These are phyloP conservation scores for Columba guinea DNA, from an alignment of 2,797 vertebrate species.

Conservation along the genomic window DNA sequence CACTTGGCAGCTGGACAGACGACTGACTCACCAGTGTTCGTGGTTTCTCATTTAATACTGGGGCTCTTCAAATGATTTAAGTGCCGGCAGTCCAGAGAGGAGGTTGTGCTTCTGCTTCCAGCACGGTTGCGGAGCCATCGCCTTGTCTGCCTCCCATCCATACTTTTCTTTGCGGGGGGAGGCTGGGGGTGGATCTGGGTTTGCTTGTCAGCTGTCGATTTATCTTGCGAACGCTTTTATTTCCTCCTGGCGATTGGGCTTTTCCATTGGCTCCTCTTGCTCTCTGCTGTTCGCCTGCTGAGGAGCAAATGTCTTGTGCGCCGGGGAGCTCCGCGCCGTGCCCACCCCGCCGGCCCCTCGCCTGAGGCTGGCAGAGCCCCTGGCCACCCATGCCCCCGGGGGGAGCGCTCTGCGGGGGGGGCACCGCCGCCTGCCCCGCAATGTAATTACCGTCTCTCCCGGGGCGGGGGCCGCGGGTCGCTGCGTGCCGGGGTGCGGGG, in stretches of 20 bases:
- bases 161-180: neutral
- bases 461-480: too few species aligned
- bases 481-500: neutral
- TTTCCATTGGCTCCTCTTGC: conserved; percentile 31
- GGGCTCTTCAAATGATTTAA: conserved; percentile 19
- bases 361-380: neutral
- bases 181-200: neutral
- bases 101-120: conserved; percentile 18
- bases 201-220: neutral
- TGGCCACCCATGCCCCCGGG: neutral
- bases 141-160: conserved; percentile 3
- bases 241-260: neutral
- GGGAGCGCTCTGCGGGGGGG: conserved; percentile 15
- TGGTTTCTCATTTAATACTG: conserved; percentile 30
- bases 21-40: conserved; percentile 42
- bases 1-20: conserved; percentile 48
- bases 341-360: neutral
- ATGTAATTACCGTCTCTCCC: conserved; percentile 27
- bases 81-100: neutral
- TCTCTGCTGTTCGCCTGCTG: neutral
- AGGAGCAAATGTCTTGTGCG: conserved; percentile 41
- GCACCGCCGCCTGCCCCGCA: conserved; percentile 52
- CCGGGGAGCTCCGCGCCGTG: neutral
- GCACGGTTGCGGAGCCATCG: neutral
- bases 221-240: neutral